Evolutionary conservation across 2,113 vertebrate genomes (phyloP).

Genomic region (Aptenodytes patagonicus): DNA sequence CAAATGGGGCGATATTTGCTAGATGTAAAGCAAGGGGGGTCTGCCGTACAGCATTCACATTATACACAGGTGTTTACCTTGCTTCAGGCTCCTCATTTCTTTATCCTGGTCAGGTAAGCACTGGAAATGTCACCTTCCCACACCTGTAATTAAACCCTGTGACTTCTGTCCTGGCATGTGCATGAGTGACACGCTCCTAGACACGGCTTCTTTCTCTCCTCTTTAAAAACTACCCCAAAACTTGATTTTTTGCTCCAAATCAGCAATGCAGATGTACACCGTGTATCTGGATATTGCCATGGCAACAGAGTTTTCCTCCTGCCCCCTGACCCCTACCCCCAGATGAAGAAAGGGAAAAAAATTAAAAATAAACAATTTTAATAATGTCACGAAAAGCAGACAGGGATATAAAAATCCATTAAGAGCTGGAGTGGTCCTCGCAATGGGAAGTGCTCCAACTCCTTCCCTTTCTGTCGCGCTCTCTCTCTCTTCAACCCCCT

Average conservation of each 20-base stretch:
- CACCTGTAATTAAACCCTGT: not conserved
- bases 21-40: not conserved
- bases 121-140: conserved; percentile 1
- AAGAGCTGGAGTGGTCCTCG: conserved; percentile 26
- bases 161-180: not conserved
- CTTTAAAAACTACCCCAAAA: not conserved
- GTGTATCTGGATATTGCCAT: not conserved
- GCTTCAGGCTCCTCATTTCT: not conserved
- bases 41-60: not conserved
- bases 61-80: not conserved
- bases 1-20: not conserved
- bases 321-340: not conserved
- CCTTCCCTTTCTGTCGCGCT: not conserved
- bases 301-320: not conserved
- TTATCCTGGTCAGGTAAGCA: not conserved
- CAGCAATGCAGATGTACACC: not conserved
- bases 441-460: conserved; percentile 14
- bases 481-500: conserved; percentile 15
- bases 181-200: too few species aligned
- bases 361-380: conserved; percentile 46
- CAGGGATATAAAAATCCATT: conserved; percentile 48
- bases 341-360: not conserved
- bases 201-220: not conserved
- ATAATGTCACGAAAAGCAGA: conserved; percentile 28
- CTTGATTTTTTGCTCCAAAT: not conserved